phyloP scores from a whole-genome alignment of 2,113 vertebrate species.

The Caranx melampygus region DNA sequence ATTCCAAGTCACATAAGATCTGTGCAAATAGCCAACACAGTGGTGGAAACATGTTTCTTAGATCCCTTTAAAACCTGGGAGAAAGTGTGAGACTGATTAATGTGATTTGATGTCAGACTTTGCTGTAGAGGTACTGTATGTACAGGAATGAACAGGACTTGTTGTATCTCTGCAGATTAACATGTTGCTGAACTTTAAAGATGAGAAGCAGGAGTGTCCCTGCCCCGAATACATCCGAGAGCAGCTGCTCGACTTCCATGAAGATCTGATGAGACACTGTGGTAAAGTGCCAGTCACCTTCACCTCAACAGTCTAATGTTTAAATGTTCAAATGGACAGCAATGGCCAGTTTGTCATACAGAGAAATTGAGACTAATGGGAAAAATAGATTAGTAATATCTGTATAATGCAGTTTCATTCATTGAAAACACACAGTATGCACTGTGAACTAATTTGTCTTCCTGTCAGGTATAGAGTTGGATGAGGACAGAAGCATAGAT shows the following conservation, averaged over 20 bases:
- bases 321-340: background rate
- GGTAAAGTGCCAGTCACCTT: constrained; percentile 78
- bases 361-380: background rate
- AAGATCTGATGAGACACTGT: constrained; percentile 96
- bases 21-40: no score
- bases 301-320: background rate
- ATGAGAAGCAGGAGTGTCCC: constrained; percentile 94
- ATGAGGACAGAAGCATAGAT: constrained; percentile 88
- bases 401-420: background rate
- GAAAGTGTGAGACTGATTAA: background rate
- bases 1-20: background rate
- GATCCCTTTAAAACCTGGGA: background rate
- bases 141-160: background rate
- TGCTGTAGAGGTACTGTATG: background rate
- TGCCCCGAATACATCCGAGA: constrained; percentile 93
- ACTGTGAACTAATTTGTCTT: background rate
- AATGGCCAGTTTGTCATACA: background rate
- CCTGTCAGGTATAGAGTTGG: constrained; percentile 89
- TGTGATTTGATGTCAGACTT: background rate
- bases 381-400: background rate
- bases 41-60: background rate
- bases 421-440: background rate
- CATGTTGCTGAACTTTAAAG: constrained; percentile 96
- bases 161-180: constrained; percentile 87
- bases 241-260: constrained; percentile 93